Base-by-base conservation (phyloP, 1,140 invertebrate genomes). In the Drosophila santomea region DNA sequence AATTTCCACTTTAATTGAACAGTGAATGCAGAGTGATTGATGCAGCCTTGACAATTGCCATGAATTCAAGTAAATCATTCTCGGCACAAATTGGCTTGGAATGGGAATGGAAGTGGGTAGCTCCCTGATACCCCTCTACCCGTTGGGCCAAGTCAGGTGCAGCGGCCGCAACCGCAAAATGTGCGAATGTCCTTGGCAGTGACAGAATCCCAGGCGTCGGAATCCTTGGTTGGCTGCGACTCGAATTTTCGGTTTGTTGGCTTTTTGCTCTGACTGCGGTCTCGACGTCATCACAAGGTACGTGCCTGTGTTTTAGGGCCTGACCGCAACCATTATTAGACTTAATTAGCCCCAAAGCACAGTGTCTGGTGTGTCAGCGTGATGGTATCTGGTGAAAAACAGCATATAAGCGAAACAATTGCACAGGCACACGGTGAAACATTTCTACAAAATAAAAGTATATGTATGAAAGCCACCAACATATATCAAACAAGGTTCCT, bases 41-140 rank as follows among this genome's bases (percentile, higher is more conserved):
- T 35, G 20, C 60, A 69, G 23, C 50, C 67, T 41, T 71, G 50
- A 35, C 51, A 44, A 60, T 63, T 17, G 25, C 58, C 45, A 35
- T 52, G 56, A 48, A 57, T 54, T 56, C 51, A 57, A 83, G 73
- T 80, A 80, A 89, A 88, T 89, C 89, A 88, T 76, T 84, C 83
- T 68, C 35, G 59, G 62, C 67, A 59, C 52, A 76, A 83, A 83
- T 80, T 83, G 75, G 71, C 80, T 55, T 52, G 75, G 60, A 83
- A 75, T 75, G 38, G 44, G 54, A 36, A 5, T 60, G 41, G 12
- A 4, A 15, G 10, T 25, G 23, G 41, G 43, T n/a, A 11, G 28
- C 6, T 32, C 28, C 28, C 1, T 8, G 32, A 8, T 32, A 8
- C 28, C 28, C 0, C 32, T 2, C 32, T 32, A 8, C 32, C 8